Conservation (phyloP, 37 sponge, comb jelly and placozoan species). For the Amphimedon queenslandica region DNA sequence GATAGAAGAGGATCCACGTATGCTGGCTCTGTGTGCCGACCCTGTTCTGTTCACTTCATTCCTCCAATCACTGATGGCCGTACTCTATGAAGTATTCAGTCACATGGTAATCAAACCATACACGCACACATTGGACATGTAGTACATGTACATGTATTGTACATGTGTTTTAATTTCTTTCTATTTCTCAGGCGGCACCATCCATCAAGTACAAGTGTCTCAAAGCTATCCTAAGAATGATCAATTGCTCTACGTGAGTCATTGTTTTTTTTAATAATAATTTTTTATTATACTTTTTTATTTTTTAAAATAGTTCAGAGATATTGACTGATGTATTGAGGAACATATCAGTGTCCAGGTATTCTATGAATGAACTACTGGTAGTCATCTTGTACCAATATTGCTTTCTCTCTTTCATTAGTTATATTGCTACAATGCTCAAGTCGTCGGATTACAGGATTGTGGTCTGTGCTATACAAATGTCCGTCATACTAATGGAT, state of each 20-base stretch:
- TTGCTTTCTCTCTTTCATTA: not conserved
- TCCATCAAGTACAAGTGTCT: slow-evolving; percentile 77
- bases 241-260: slow-evolving; percentile 78
- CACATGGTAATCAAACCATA: slow-evolving; percentile 33
- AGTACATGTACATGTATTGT: not conserved
- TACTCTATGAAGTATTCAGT: slow-evolving; percentile 64
- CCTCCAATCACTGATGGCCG: slow-evolving; percentile 52
- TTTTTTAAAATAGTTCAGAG: slow-evolving; percentile 31
- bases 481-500: slow-evolving; percentile 80
- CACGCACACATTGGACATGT: not conserved
- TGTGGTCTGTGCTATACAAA: slow-evolving; percentile 70
- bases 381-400: too few relatives aligned
- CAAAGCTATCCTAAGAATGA: slow-evolving; percentile 66
- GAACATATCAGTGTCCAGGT: slow-evolving; percentile 80
- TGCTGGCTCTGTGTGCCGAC: slow-evolving; percentile 17
- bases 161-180: not conserved
- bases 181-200: slow-evolving; percentile 61
- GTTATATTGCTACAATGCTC: slow-evolving; percentile 70
- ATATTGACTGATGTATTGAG: slow-evolving; percentile 60
- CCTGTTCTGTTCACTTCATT: slow-evolving; percentile 25
- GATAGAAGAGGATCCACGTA: slow-evolving; percentile 35
- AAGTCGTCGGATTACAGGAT: slow-evolving; percentile 57
- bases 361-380: too few relatives aligned
- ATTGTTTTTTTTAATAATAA: too few relatives aligned
- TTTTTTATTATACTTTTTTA: too few relatives aligned